Percentiles rank a stretch among this genome's conserved stretches.
phyloP scores from a whole-genome alignment of 2,888 invertebrate genomes.

The Mesoligia furuncula region DNA sequence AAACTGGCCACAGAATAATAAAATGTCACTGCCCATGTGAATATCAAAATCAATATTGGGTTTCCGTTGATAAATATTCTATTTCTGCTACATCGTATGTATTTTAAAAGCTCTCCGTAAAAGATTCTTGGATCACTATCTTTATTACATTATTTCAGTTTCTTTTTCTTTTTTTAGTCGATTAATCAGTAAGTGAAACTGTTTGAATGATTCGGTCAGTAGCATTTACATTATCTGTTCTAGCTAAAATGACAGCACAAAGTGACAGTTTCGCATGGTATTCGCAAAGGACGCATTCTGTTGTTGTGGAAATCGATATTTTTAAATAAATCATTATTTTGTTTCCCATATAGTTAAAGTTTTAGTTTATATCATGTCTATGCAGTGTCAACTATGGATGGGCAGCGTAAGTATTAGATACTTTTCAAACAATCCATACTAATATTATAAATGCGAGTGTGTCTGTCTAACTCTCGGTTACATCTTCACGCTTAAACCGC shows the following conservation, averaged over 20 bases:
- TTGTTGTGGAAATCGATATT: conserved; percentile 17
- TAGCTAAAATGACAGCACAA: too few relatives aligned
- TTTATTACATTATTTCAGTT: neutral
- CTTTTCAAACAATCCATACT: neutral
- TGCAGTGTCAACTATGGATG: conserved; percentile 97
- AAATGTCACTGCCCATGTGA: conserved; percentile 15
- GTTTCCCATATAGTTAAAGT: conserved; percentile 2
- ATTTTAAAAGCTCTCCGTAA: neutral
- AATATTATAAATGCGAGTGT: too few relatives aligned
- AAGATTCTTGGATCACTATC: neutral
- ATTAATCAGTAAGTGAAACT: neutral
- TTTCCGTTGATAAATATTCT: neutral
- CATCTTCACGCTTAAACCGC: too few relatives aligned
- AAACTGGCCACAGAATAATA: neutral
- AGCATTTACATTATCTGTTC: conserved; percentile 5
- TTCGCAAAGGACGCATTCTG: neutral
- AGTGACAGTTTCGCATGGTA: neutral
- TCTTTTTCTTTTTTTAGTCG: conserved; percentile 19
- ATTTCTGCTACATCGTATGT: neutral
- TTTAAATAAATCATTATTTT: neutral
- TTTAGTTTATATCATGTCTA: conserved; percentile 69
- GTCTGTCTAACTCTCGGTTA: too few relatives aligned
- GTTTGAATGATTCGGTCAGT: neutral
- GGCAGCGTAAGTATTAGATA: conserved; percentile 93
- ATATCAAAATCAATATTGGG: neutral